Percentiles rank a stretch among this genome's conserved stretches.
Conservation (phyloP, 2,113 vertebrate genomes). For the Nesospiza acunhae region DNA sequence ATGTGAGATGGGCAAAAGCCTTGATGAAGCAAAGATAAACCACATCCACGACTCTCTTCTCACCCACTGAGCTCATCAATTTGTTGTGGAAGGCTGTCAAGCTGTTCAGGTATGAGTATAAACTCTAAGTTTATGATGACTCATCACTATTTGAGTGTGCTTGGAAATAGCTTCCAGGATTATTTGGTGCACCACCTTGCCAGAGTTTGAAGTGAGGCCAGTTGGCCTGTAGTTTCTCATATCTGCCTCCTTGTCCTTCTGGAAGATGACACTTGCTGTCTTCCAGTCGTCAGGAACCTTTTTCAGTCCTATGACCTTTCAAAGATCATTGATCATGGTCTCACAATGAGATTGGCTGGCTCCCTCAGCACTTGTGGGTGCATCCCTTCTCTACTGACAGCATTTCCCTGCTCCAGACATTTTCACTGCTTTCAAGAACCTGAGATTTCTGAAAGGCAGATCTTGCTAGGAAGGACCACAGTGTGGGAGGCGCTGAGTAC, state of each 20-base stretch:
- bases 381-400: not conserved
- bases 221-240: not conserved
- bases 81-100: not conserved
- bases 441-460: not conserved
- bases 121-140: not conserved
- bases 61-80: accelerated
- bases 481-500: not conserved
- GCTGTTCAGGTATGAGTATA: not conserved
- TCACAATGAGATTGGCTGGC: not conserved
- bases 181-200: not conserved
- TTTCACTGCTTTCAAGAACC: not conserved
- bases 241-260: not conserved
- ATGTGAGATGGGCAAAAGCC: not conserved
- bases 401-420: not conserved
- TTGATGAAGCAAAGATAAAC: not conserved
- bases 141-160: not conserved
- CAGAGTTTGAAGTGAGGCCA: not conserved
- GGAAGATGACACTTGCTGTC: not conserved
- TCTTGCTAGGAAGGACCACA: not conserved
- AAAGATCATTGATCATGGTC: not conserved
- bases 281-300: not conserved
- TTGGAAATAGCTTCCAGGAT: not conserved
- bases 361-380: not conserved
- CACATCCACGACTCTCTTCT: not conserved
- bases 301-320: not conserved